Evolutionary conservation across 2,113 vertebrate genomes (phyloP).

Genomic region (Periophthalmodon schlosseri): DNA sequence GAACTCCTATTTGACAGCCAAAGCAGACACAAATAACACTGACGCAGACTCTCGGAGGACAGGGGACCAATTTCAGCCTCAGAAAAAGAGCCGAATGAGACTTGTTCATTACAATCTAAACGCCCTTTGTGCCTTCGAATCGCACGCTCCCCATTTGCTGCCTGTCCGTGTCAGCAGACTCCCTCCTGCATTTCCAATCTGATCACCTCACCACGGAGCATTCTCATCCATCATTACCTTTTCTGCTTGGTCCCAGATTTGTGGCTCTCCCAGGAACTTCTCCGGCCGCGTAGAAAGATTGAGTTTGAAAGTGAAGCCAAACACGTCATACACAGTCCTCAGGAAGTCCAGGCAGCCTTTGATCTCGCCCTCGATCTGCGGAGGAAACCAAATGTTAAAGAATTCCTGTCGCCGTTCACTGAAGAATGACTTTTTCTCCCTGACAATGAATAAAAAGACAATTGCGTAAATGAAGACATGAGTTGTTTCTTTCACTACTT

Average conservation of each 20-base stretch:
- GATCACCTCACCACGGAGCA: conserved; percentile 17
- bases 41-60: conserved; percentile 28
- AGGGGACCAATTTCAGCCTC: conserved; percentile 12
- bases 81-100: conserved; percentile 25
- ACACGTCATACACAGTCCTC: conserved; percentile 87
- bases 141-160: conserved; percentile 22
- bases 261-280: conserved; percentile 91
- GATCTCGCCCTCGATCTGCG: conserved; percentile 93
- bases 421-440: not conserved
- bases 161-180: conserved; percentile 15
- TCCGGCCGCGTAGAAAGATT: conserved; percentile 96
- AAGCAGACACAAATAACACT: conserved; percentile 22
- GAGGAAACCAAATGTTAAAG: conserved; percentile 8
- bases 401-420: conserved; percentile 1
- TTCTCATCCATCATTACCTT: conserved; percentile 78
- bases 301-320: conserved; percentile 97
- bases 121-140: conserved; percentile 22
- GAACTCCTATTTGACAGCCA: conserved; percentile 33
- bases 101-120: conserved; percentile 44
- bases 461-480: not conserved
- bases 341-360: conserved; percentile 94
- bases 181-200: conserved; percentile 25
- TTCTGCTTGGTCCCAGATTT: conserved; percentile 93
- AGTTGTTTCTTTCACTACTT: not conserved
- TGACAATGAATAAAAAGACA: not conserved